Percentiles rank a stretch among this genome's conserved stretches.
phyloP scores from a whole-genome alignment of 2,888 invertebrate genomes.

The Nebria brevicollis region DNA sequence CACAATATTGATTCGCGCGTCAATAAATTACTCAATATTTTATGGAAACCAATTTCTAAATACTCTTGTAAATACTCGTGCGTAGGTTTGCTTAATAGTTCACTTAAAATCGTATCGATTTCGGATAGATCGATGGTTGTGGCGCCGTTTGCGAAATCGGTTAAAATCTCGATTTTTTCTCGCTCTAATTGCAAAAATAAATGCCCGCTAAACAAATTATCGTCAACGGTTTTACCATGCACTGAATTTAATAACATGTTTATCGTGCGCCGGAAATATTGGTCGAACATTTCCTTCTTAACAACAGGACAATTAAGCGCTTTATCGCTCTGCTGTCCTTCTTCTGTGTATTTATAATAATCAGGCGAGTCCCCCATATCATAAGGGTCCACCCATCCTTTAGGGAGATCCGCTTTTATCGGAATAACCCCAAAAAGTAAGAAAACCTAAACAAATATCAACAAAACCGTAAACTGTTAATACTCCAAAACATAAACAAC shows the following conservation, averaged over 20 bases:
- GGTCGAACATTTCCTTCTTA: background rate
- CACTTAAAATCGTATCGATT: conserved; percentile 24
- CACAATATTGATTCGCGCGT: conserved; percentile 17
- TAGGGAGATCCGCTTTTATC: background rate
- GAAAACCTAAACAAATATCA: background rate
- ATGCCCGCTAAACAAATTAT: conserved; percentile 24
- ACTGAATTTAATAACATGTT: conserved; percentile 39
- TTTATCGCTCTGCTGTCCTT: background rate
- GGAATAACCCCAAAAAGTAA: background rate
- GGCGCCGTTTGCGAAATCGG: conserved; percentile 20
- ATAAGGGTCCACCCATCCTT: conserved; percentile 34
- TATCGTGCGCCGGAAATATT: conserved; percentile 22
- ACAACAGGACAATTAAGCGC: background rate
- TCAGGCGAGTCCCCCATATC: conserved; percentile 32
- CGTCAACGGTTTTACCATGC: conserved; percentile 18
- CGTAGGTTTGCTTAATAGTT: conserved; percentile 24
- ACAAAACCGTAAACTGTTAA: background rate
- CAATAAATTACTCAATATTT: conserved; percentile 19
- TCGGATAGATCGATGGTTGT: background rate
- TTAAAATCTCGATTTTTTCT: conserved; percentile 19
- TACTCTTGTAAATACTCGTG: conserved; percentile 31
- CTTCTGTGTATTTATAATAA: conserved; percentile 26
- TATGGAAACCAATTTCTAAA: conserved; percentile 34
- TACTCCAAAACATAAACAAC: background rate
- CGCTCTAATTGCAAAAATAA: conserved; percentile 29